Evolutionary conservation across 2,888 invertebrate genomes (phyloP), one percentile per base, ranked within the genome.

Genomic region (Hemithea aestivaria): DNA sequence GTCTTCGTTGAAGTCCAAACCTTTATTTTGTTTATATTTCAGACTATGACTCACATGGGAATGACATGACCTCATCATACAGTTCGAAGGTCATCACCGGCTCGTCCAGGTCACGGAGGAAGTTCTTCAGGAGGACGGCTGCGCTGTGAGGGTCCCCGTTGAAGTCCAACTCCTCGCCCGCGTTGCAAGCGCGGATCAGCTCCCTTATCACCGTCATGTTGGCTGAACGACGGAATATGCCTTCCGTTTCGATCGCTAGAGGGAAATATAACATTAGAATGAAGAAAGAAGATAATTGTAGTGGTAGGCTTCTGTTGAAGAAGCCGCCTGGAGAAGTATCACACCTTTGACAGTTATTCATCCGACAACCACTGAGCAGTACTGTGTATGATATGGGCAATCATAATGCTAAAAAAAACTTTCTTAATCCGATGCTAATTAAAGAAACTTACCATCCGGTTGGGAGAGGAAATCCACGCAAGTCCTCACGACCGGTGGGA

Each of bases 101-200:
- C 69, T 99, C 98, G 51, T 94, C 93, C 31, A 99, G 84, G 71
- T 98, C 97, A 28, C 94, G 87, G 0, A 99, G 89, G 83, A 98
- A 99, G 24, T 96, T 96, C 87, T 99, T 99, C 37, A 99, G 87
- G 35, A 99, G 89, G 9, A 97, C 98, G 1, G 99, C 98, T 7
- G 99, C 96, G 56, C 95, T 92, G 74, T 99, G 97, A 1, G 96
- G 94, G 79, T 96, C 94, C 5, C 90, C 90, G 56, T 91, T 83
- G 87, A 96, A 95, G 64, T 93, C 87, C 44, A 97, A 89, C 45
- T 89, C 79, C 74, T 94, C 90, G n/a, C 98, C 98, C 48, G 90
- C 90, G 83, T 99, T 97, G 61, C 97, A 96, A 26, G 91, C 90
- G 37, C 91, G 89, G 70, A 98, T 97, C 9, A 97, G 89, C 55